Conservation (phyloP, 1,140 invertebrate genomes). For the Penaeus vannamei region DNA sequence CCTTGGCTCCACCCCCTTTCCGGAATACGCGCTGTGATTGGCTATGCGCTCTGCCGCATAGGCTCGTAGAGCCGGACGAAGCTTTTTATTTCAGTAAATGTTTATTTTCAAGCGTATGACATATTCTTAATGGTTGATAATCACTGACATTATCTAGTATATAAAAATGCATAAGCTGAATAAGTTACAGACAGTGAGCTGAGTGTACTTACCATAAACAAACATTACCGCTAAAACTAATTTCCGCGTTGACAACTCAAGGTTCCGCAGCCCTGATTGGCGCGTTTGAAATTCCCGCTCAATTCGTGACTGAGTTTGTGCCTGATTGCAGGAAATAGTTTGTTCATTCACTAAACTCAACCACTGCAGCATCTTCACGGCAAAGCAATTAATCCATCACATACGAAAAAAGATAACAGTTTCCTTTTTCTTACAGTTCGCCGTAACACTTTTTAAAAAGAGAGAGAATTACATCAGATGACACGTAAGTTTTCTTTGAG, state of each 20-base stretch:
- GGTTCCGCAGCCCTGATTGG: constrained; percentile 46
- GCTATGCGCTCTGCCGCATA: constrained; percentile 45
- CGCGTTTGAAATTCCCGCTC: constrained; percentile 64
- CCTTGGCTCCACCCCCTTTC: constrained; percentile 27
- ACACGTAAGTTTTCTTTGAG: background rate
- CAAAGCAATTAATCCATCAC: background rate
- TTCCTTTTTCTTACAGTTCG: too few relatives aligned
- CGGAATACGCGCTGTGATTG: constrained; percentile 39
- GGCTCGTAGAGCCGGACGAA: background rate
- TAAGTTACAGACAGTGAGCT: too few relatives aligned
- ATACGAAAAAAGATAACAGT: background rate
- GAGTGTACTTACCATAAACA: constrained; percentile 44
- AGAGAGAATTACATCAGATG: background rate
- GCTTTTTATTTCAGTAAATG: constrained; percentile 12
- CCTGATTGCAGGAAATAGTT: constrained; percentile 61
- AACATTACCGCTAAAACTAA: constrained; percentile 25
- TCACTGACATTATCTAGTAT: background rate
- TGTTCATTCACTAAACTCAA: constrained; percentile 40
- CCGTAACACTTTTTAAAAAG: background rate
- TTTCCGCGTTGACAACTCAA: constrained; percentile 44
- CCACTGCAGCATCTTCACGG: constrained; percentile 12
- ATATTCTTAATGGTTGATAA: background rate
- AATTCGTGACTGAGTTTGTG: constrained; percentile 52
- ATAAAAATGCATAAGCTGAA: background rate
- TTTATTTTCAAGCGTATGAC: constrained; percentile 15